phyloP scores from a whole-genome alignment of 2,113 vertebrate species.

The Menidia beryllina region DNA sequence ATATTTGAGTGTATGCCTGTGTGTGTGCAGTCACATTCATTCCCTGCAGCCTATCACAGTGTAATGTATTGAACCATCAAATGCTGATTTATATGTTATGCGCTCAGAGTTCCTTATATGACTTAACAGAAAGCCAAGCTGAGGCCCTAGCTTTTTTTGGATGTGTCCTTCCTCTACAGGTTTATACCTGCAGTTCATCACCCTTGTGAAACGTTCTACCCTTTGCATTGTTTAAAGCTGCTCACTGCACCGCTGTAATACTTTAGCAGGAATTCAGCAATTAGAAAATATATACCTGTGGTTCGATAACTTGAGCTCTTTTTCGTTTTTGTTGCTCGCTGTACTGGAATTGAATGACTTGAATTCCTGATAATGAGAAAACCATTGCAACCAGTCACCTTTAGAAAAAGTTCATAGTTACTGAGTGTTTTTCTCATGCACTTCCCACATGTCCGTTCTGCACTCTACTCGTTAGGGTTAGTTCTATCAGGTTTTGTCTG shows the following conservation, averaged over 20 bases:
- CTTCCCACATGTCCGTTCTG: conserved; percentile 28
- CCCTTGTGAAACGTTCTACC: conserved; percentile 68
- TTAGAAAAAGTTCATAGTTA: conserved; percentile 56
- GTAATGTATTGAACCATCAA: conserved; percentile 37
- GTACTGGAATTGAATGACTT: conserved; percentile 64
- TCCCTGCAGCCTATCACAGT: conserved; percentile 39
- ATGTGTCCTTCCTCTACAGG: conserved; percentile 58
- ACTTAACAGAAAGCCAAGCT: conserved; percentile 60
- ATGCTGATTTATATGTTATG: conserved; percentile 65
- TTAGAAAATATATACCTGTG: conserved; percentile 68
- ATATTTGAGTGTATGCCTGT: conserved; percentile 38
- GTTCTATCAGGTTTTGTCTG: conserved; percentile 3
- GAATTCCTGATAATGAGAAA: conserved; percentile 74
- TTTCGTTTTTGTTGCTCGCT: conserved; percentile 38
- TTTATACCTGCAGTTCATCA: conserved; percentile 83
- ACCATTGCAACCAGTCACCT: conserved; percentile 49
- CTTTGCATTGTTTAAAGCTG: conserved; percentile 73
- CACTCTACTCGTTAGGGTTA: conserved; percentile 9
- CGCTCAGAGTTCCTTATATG: conserved; percentile 72
- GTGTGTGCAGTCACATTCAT: conserved; percentile 9
- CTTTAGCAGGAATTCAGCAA: conserved; percentile 74
- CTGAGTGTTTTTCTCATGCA: conserved; percentile 37
- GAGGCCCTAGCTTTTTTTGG: conserved; percentile 69
- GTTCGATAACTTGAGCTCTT: conserved; percentile 26
- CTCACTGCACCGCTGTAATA: conserved; percentile 68